phyloP scores from a whole-genome alignment of 2,797 vertebrate species.

The Sardinella longiceps region DNA sequence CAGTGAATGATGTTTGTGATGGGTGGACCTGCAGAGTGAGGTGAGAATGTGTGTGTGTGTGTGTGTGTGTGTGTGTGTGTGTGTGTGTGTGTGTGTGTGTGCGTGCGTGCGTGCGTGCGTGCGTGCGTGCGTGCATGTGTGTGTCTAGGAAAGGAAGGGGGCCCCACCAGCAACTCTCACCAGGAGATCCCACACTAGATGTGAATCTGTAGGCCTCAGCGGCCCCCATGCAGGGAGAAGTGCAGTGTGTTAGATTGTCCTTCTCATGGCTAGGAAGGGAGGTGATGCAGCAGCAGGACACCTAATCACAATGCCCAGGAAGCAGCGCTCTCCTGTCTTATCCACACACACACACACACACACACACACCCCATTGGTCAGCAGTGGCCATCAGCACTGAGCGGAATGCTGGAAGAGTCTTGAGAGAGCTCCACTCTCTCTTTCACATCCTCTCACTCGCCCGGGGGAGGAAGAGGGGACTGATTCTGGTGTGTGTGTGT shows the following conservation, averaged over 20 bases:
- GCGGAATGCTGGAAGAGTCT: not conserved
- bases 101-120: no score
- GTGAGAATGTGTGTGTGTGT: no score
- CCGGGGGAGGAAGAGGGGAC: not conserved
- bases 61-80: no score
- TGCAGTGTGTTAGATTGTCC: not conserved
- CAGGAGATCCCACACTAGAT: not conserved
- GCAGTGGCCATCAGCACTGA: not conserved
- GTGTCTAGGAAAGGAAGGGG: not conserved
- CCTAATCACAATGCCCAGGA: conserved; percentile 18
- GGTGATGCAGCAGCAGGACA: not conserved
- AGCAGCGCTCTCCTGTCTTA: not conserved
- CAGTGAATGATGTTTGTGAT: no score
- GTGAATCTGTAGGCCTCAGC: not conserved
- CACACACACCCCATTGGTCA: not conserved
- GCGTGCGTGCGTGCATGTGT: no score
- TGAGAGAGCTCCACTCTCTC: not conserved
- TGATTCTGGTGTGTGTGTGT: not conserved
- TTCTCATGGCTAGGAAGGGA: not conserved
- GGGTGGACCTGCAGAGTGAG: no score
- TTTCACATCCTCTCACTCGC: conserved; percentile 7
- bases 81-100: no score
- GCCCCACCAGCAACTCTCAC: not conserved
- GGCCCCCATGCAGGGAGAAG: not conserved
- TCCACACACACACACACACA: no score